A percentile compares a stretch with the other conserved stretches of the same genome.
These are phyloP conservation scores for Euproctis similis DNA, from an alignment of 2,888 invertebrate genomes.

Conservation along the genomic window DNA sequence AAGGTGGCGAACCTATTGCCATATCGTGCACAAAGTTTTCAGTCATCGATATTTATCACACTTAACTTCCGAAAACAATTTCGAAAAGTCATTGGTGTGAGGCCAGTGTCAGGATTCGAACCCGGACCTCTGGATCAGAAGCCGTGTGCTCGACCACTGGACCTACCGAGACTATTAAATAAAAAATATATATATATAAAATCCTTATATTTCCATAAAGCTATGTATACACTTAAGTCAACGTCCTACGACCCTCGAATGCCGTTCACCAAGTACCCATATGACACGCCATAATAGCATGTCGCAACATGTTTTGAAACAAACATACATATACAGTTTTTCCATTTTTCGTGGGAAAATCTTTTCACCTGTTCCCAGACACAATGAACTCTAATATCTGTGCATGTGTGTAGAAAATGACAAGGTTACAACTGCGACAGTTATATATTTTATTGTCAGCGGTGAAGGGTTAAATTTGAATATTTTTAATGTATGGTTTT, in stretches of 20 bases:
- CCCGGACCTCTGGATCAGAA: too few species aligned
- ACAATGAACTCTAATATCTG: conserved; percentile 46
- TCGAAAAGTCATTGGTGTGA: too few species aligned
- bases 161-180: too few species aligned
- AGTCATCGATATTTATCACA: too few species aligned
- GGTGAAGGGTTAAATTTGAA: conserved; percentile 9
- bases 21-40: too few species aligned
- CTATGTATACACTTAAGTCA: too few species aligned
- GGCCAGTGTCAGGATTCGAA: too few species aligned
- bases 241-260: conserved; percentile 25
- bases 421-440: conserved; percentile 18
- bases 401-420: conserved; percentile 30
- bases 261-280: conserved; percentile 32
- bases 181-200: too few species aligned
- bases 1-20: too few species aligned
- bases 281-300: conserved; percentile 37
- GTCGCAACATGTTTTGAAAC: conserved; percentile 58
- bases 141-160: too few species aligned
- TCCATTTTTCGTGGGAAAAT: conserved; percentile 72
- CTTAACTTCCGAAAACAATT: too few species aligned
- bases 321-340: conserved; percentile 44
- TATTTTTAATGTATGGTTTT: not conserved
- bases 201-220: too few species aligned
- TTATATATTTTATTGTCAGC: conserved; percentile 8
- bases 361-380: conserved; percentile 56